A percentile compares a stretch with the other conserved stretches of the same genome.
phyloP scores from a whole-genome alignment of 2,797 vertebrate genomes.

The Xenopus petersii region DNA sequence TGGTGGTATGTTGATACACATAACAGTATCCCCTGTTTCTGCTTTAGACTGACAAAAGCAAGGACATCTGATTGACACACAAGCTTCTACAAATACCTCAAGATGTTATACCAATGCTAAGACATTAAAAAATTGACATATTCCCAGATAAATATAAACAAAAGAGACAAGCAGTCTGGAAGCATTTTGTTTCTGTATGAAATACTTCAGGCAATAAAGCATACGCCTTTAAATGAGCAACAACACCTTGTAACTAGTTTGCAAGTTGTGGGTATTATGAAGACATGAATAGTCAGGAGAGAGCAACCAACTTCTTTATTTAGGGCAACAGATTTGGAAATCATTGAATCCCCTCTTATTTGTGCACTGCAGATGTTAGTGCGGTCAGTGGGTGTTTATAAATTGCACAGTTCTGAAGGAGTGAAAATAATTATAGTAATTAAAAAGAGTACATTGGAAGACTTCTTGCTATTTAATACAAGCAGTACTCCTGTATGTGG shows the following conservation, averaged over 20 bases:
- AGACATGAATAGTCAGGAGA: not conserved
- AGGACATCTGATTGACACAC: no score
- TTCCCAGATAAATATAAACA: no score
- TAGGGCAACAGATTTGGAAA: not conserved
- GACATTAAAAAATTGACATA: no score
- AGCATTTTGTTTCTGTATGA: no score
- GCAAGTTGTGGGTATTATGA: not conserved
- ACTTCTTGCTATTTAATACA: not conserved
- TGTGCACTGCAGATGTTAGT: slow-evolving; percentile 7
- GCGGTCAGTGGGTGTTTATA: slow-evolving; percentile 1
- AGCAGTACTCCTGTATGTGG: not conserved
- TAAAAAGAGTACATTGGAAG: not conserved
- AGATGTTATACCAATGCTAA: no score
- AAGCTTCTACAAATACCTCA: no score
- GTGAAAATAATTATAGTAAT: slow-evolving; percentile 9
- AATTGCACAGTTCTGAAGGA: not conserved
- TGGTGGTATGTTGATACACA: no score
- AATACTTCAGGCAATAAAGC: no score
- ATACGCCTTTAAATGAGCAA: no score
- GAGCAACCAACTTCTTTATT: not conserved
- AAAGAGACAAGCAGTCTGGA: no score
- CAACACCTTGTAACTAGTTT: not conserved
- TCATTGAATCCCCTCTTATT: not conserved
- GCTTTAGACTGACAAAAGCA: no score
- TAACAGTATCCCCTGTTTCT: no score